Conservation (phyloP, 2,797 vertebrate species). For the Mormyrus hasselquistii region DNA sequence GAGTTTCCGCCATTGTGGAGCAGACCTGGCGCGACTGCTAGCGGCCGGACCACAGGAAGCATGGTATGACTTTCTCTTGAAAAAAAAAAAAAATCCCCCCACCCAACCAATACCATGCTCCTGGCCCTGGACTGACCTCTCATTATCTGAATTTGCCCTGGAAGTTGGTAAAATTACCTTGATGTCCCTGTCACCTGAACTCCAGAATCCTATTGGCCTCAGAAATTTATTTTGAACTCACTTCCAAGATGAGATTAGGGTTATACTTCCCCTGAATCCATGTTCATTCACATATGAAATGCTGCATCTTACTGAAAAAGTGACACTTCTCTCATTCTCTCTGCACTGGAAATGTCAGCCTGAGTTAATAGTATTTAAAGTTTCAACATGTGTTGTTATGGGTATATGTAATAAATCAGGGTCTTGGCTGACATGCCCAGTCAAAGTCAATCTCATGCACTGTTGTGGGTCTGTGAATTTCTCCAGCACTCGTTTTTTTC, state of each 20-base stretch:
- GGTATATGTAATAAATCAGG: background rate
- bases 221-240: background rate
- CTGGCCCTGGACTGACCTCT: background rate
- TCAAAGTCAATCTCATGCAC: background rate
- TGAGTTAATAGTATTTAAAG: background rate
- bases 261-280: background rate
- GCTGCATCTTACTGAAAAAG: background rate
- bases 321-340: background rate
- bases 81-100: background rate
- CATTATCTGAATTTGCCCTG: constrained; percentile 49
- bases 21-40: constrained; percentile 99
- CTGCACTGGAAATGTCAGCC: background rate
- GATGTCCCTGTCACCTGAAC: constrained; percentile 46
- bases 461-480: background rate
- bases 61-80: background rate
- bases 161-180: constrained; percentile 70
- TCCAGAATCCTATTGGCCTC: background rate
- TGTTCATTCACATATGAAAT: background rate
- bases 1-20: constrained; percentile 98
- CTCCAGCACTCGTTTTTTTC: background rate
- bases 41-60: constrained; percentile 70
- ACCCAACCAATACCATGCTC: background rate
- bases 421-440: background rate
- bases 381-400: background rate
- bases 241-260: background rate